These are phyloP conservation scores for Caradrina kadenii DNA, from an alignment of 2,888 invertebrate genomes.

Conservation along the genomic window DNA sequence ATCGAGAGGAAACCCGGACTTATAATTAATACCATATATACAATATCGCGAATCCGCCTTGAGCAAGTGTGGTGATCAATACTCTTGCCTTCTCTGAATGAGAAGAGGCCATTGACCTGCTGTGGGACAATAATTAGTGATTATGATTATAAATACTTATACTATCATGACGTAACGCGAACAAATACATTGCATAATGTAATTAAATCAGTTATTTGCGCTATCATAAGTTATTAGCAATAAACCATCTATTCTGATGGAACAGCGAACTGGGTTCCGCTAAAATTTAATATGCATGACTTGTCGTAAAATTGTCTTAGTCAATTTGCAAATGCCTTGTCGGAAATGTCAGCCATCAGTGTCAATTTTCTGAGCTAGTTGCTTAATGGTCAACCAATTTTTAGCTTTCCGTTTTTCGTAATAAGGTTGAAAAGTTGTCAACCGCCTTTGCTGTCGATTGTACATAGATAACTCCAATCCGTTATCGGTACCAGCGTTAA, in stretches of 20 bases:
- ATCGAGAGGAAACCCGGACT: too few relatives aligned
- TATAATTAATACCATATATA: too few relatives aligned
- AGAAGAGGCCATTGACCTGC: too few relatives aligned
- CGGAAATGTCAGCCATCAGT: conserved; percentile 21
- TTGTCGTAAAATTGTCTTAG: conserved; percentile 18
- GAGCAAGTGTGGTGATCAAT: too few relatives aligned
- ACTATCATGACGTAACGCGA: too few relatives aligned
- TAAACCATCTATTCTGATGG: conserved; percentile 3
- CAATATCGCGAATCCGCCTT: too few relatives aligned
- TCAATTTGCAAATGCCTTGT: conserved; percentile 22
- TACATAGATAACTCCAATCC: conserved; percentile 1
- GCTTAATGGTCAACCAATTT: neutral
- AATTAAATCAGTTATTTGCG: conserved; percentile 6
- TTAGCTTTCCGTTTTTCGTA: too few relatives aligned
- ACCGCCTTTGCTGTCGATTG: too few relatives aligned
- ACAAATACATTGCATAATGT: conserved; percentile 5
- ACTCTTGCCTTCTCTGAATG: too few relatives aligned
- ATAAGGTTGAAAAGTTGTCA: too few relatives aligned
- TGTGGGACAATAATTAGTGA: too few relatives aligned
- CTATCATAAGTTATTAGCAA: conserved; percentile 18
- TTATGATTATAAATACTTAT: too few relatives aligned
- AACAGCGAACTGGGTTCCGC: conserved; percentile 17
- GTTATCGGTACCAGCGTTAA: neutral
- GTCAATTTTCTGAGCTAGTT: conserved; percentile 17
- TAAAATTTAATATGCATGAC: neutral